Evolutionary conservation across 35 echinoderm and acorn worm species (phyloP), one percentile per base, ranked within the genome.

Genomic region (Holothuria glaberrima): DNA sequence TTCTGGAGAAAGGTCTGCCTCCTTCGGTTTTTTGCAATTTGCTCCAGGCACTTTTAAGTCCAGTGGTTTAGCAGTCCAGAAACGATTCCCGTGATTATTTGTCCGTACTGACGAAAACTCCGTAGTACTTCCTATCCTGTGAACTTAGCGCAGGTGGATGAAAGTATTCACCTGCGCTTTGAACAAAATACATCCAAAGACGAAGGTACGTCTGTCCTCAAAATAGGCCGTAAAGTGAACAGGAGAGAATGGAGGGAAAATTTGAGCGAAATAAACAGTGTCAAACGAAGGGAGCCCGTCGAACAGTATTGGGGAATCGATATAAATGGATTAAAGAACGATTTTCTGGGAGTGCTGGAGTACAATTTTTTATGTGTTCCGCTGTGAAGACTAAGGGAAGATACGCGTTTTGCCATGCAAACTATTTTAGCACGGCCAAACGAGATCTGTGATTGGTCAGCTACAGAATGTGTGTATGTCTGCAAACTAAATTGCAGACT

Each of bases 311-410:
- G 74, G 50, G 74, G 74, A 48, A 78, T 78, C 74, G 74, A 78
- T 78, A 78, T 78, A 48, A 78, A 78, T 78, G 74, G 74, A 78
- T 78, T 78, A 78, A 78, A 78, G 74, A 78, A 78, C 74, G 74
- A 78, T 78, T 78, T 78, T 78, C 74, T 78, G 44, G 74, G 50
- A 78, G 74, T 48, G 74, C 74, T 26, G 74, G 50, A 48, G 74
- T 48, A 78, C 41, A 24, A 78, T 41, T n/a, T 54, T 54, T 48
- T 48, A 78, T 48, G 38, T 78, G 74, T 48, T 78, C 74, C 74
- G 36, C 50, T 48, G 41, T 78, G 74, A 78, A 78, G 74, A 48
- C 74, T 26, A 41, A 48, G 21, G 38, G 50, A 54, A 54, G 50
- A 54, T 54, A 1, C 50, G 50, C 50, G 50, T 54, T 5, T 54